phyloP scores from a whole-genome alignment of 2,888 invertebrate species.

The Melinopterus prodromus region DNA sequence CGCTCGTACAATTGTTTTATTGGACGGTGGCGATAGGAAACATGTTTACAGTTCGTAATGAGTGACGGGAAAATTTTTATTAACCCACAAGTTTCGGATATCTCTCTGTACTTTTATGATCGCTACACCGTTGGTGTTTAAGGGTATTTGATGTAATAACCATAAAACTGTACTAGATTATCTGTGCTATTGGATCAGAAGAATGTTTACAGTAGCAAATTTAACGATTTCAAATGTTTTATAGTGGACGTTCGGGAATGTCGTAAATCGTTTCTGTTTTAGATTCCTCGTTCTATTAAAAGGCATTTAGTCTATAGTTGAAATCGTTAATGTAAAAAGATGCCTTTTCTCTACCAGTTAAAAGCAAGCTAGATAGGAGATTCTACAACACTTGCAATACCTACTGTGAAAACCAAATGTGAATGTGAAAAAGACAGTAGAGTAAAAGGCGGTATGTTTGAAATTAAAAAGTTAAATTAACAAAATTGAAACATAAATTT shows the following conservation, averaged over 20 bases:
- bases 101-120: not conserved
- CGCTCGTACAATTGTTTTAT: not conserved
- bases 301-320: too few relatives aligned
- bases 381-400: too few relatives aligned
- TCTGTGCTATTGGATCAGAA: not conserved
- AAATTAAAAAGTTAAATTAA: too few relatives aligned
- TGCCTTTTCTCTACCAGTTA: too few relatives aligned
- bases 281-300: too few relatives aligned
- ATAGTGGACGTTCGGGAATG: not conserved
- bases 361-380: too few relatives aligned
- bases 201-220: not conserved
- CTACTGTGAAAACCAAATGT: too few relatives aligned
- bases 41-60: not conserved
- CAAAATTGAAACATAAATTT: too few relatives aligned
- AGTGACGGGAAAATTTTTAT: not conserved
- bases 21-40: not conserved
- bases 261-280: not conserved
- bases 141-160: not conserved
- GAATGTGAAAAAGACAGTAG: too few relatives aligned
- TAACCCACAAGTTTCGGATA: not conserved
- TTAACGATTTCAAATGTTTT: not conserved
- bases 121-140: not conserved
- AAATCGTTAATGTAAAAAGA: too few relatives aligned
- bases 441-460: too few relatives aligned
- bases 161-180: not conserved